Base-by-base conservation (phyloP, 92 coral and sea anemone species). In the Porites lobata region DNA sequence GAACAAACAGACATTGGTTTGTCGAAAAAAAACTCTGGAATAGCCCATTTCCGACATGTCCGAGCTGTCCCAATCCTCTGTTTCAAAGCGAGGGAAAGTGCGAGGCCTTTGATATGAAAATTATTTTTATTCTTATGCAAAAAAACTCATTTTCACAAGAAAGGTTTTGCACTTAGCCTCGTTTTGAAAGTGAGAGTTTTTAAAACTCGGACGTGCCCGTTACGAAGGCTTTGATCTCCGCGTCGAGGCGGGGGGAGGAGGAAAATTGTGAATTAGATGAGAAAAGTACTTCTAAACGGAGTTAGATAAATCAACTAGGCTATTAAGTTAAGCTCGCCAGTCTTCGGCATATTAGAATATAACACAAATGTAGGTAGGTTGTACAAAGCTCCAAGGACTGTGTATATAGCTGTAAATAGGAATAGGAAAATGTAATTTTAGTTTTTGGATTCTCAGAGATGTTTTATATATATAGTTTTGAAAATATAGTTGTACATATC, bases 281-380 rank as follows among this genome's bases (percentile, higher is more conserved):
- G 72, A 13, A 67, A 67, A 67, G 14, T n/a, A 67, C 8, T 50
- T 63, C 47, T 38, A 38, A 38, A 38, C 6, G 47, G 47, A 38
- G 47, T 38, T 38, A 38, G 47, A 38, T 20, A 8, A 78, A 78
- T 62, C 32, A 65, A 78, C 65, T 50, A 38, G 65, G 83, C 83
- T 65, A 32, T 56, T 56, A 76, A 78, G 15, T 64, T 65, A 29
- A 64, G 72, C 65, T 64, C 83, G 57, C 63, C 21, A 79, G 15
- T 51, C 72, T 65, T 52, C 18, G 9, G 65, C 64, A 76, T 69
- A 14, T 54, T 67, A 21, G 56, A 81, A 81, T 38, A 38, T 68
- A 52, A 50, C 26, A 22, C 85, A 59, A n/a, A 52, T 79, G 17
- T 65, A 20, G 52, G 24, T 22, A 20, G 50, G 7, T 65, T 79